Evolutionary conservation across 2,113 vertebrate species (phyloP), one percentile per base, ranked within the genome.

Genomic region (Ursus arctos): DNA sequence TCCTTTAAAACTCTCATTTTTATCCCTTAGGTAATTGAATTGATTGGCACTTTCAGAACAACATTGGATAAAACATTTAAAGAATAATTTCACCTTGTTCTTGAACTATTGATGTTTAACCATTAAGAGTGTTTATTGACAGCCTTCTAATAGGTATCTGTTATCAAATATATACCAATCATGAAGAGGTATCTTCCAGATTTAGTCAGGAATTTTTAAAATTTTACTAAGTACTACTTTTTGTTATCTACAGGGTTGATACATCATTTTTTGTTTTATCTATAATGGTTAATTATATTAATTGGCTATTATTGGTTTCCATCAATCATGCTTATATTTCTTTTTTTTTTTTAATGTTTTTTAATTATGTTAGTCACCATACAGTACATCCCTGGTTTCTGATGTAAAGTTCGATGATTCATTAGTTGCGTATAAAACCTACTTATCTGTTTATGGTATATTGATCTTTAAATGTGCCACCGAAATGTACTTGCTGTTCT

Each of bases 401-500:
- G 40, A 40, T 40, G 40, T 40, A 40, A 40, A 40, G 40, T 40
- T 40, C 40, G 40, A 40, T 40, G 40, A 40, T 40, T 40, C 40
- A 40, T 40, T 40, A 40, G 40, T 40, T 40, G 40, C 40, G 12
- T 91, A 90, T 22, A 59, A 97, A 47, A 26, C 10, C 8, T 82
- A 11, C 31, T 63, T 65, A 57, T 13, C 90, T 90, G 12, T 40
- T 86, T 79, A 92, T 61, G 15, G 22, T 84, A 3, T 43, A 65
- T 65, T 96, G 53, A 83, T 84, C 71, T 93, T 88, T 89, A 87
- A 90, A 53, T 67, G 24, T 90, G 28, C 80, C 80, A 69, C 40
- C 36, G 22, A 89, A 81, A 81, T 90, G 26, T 47, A 74, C 72
- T 67, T 80, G 21, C 71, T 96, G 7, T 67, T 92, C 89, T 86